phyloP scores from a whole-genome alignment of 2,113 vertebrate genomes.

The Lophochroa leadbeateri region DNA sequence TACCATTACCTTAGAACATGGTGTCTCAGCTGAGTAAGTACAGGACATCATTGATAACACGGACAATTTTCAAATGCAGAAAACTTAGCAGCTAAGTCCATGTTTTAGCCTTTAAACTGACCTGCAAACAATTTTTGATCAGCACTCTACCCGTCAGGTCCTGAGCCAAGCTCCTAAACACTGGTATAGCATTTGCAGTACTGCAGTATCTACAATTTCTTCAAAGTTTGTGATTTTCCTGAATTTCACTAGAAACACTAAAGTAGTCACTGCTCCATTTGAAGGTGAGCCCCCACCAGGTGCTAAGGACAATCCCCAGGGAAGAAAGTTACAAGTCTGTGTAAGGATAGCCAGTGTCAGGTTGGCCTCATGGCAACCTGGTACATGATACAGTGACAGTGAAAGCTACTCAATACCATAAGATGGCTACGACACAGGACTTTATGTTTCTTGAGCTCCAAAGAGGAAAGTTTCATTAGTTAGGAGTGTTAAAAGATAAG shows the following conservation, averaged over 20 bases:
- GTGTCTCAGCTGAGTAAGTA: neutral
- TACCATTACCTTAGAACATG: neutral
- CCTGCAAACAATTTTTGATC: neutral
- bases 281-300: neutral
- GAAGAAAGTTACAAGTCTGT: rapidly evolving
- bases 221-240: neutral
- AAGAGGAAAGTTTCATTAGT: neutral
- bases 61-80: neutral
- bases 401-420: neutral
- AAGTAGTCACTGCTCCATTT: neutral
- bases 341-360: neutral
- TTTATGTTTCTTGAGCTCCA: neutral
- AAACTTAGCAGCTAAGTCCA: neutral
- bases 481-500: neutral
- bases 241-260: neutral
- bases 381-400: neutral
- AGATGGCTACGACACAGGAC: neutral
- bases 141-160: rapidly evolving
- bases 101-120: neutral
- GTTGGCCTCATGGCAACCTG: neutral
- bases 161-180: neutral
- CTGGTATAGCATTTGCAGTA: neutral
- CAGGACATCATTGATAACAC: neutral
- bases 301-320: neutral
- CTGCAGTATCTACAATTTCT: neutral